These are phyloP conservation scores for Dryobotodes eremita DNA, from an alignment of 2,888 invertebrate genomes.

Conservation along the genomic window DNA sequence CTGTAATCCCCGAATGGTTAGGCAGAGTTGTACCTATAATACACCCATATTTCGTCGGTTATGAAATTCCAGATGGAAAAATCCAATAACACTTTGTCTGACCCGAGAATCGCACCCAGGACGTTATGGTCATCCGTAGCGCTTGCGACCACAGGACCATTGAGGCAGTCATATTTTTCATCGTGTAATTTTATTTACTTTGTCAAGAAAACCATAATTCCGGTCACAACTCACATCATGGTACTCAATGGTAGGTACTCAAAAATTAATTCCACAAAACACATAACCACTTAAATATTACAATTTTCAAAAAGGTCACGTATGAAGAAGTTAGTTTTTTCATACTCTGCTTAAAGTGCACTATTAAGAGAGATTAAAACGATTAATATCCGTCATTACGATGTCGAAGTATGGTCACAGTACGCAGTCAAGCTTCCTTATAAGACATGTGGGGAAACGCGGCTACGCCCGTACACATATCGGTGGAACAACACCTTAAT, in stretches of 20 bases:
- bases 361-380: conserved; percentile 74
- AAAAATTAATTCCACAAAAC: conserved; percentile 34
- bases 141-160: too few relatives aligned
- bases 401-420: conserved; percentile 76
- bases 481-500: conserved; percentile 81
- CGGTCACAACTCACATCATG: conserved; percentile 15
- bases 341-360: conserved; percentile 52
- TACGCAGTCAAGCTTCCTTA: conserved; percentile 76
- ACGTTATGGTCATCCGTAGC: too few relatives aligned
- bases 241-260: not conserved
- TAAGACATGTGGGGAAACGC: conserved; percentile 71
- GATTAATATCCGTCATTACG: conserved; percentile 78
- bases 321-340: conserved; percentile 60
- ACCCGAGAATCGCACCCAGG: too few relatives aligned
- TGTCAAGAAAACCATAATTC: not conserved
- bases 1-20: too few relatives aligned
- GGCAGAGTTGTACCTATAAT: too few relatives aligned
- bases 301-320: conserved; percentile 52
- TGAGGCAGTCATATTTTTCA: not conserved
- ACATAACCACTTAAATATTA: conserved; percentile 9
- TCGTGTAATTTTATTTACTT: conserved; percentile 9
- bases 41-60: too few relatives aligned
- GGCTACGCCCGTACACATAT: conserved; percentile 68
- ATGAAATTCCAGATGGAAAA: too few relatives aligned
- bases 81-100: too few relatives aligned